phyloP scores from a whole-genome alignment of 1,140 invertebrate species.

The Leptestheria dahalacensis region DNA sequence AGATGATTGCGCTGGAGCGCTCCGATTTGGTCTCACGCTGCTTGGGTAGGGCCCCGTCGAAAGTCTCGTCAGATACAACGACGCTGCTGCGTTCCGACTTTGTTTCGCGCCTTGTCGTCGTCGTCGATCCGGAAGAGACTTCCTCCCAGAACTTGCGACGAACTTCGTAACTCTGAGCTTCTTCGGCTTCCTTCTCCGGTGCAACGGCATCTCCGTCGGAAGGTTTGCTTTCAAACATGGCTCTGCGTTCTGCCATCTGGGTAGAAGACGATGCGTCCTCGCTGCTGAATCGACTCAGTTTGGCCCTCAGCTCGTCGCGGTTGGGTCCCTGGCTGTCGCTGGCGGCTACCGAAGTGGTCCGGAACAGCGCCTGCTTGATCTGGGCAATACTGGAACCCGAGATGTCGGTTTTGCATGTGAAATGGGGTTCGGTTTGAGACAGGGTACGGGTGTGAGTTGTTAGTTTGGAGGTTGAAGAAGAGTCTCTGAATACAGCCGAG shows the following conservation, averaged over 20 bases:
- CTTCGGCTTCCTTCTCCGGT: conserved; percentile 15
- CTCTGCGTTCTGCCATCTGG: neutral
- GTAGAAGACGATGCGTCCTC: neutral
- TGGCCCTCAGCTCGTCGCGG: neutral
- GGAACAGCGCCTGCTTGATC: conserved; percentile 6
- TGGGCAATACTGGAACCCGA: conserved; percentile 7
- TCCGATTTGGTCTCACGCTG: conserved; percentile 15
- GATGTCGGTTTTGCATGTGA: neutral
- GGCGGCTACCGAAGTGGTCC: conserved; percentile 5
- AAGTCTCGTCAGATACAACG: conserved; percentile 9
- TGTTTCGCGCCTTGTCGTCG: conserved; percentile 8
- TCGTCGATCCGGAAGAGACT: conserved; percentile 16
- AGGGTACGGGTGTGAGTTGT: conserved; percentile 10
- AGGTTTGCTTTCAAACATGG: neutral
- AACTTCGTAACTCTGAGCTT: conserved; percentile 27
- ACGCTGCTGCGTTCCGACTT: conserved; percentile 14
- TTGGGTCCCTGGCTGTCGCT: neutral
- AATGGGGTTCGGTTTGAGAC: conserved; percentile 1
- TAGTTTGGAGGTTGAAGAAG: neutral
- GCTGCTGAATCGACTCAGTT: neutral
- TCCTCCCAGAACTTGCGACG: conserved; percentile 37
- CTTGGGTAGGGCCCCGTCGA: neutral
- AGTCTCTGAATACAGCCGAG: conserved; percentile 10
- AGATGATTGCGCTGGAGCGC: conserved; percentile 11
- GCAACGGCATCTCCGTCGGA: conserved; percentile 1